These are phyloP conservation scores for Sylvilagus bachmani DNA, from an alignment of 2,113 vertebrate species.

Conservation along the genomic window DNA sequence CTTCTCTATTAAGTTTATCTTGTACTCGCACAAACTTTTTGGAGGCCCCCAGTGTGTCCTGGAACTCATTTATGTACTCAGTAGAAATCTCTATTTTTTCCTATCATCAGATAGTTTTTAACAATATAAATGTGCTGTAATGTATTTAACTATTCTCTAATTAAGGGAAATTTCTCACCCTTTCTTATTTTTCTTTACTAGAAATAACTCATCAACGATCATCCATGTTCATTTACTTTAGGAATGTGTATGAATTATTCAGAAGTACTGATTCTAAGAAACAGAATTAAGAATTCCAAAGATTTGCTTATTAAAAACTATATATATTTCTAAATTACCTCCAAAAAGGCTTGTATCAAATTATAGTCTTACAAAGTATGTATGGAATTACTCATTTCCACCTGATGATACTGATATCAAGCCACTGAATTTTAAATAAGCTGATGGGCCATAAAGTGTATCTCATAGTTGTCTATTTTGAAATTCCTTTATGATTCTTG, in stretches of 20 bases:
- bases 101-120: not conserved
- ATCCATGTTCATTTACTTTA: not conserved
- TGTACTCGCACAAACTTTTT: too few relatives aligned
- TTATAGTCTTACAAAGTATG: not conserved
- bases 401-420: not conserved
- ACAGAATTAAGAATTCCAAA: not conserved
- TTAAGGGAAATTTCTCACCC: not conserved
- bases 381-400: not conserved
- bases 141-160: not conserved
- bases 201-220: slow-evolving; percentile 12
- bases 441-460: not conserved
- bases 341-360: not conserved
- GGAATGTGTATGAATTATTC: not conserved
- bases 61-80: not conserved
- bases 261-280: slow-evolving; percentile 20
- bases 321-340: slow-evolving; percentile 3
- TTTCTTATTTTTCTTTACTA: not conserved
- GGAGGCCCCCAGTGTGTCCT: not conserved
- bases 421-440: not conserved
- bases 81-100: slow-evolving; percentile 10
- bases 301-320: slow-evolving; percentile 15
- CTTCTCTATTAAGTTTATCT: too few relatives aligned
- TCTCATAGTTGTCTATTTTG: slow-evolving; percentile 39
- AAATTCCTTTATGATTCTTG: slow-evolving; percentile 50
- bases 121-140: not conserved